Conservation (phyloP, 1,140 invertebrate genomes). For the Lycorma delicatula region DNA sequence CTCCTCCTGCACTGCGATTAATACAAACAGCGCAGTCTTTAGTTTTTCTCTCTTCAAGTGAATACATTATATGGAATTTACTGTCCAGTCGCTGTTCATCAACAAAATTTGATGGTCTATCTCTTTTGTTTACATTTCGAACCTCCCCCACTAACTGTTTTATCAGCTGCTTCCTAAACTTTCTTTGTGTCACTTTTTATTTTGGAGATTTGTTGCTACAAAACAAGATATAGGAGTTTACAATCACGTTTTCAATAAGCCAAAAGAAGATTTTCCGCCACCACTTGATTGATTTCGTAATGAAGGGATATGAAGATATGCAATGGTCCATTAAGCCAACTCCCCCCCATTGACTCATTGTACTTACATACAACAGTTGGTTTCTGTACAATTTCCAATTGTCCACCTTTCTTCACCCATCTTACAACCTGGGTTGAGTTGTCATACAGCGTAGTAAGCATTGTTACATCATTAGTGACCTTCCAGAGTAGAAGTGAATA, state of each 20-base stretch:
- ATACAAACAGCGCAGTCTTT: slow-evolving; percentile 11
- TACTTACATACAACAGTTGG: slow-evolving; percentile 6
- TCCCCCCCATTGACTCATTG: slow-evolving; percentile 7
- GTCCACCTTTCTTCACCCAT: slow-evolving; percentile 1
- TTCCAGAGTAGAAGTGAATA: slow-evolving; percentile 6
- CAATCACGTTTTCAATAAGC: not conserved
- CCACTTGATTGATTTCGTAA: slow-evolving; percentile 7
- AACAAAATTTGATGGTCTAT: not conserved
- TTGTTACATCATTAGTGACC: not conserved
- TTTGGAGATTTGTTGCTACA: not conserved
- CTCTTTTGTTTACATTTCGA: slow-evolving; percentile 3
- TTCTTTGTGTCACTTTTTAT: not conserved
- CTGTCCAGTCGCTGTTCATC: not conserved
- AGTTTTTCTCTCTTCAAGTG: not conserved
- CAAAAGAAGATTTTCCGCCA: slow-evolving; percentile 7
- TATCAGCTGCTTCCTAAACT: slow-evolving; percentile 5
- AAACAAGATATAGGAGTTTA: slow-evolving; percentile 6
- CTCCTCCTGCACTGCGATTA: too few species aligned
- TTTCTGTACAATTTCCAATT: not conserved
- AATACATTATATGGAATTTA: not conserved
- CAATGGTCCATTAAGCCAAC: slow-evolving; percentile 6
- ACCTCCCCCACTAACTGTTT: not conserved
- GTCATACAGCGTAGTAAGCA: slow-evolving; percentile 9
- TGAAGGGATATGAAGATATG: not conserved
- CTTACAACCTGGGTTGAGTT: not conserved